Base-by-base conservation (phyloP, 2,888 invertebrate genomes). In the Trissonchulus sp. region DNA sequence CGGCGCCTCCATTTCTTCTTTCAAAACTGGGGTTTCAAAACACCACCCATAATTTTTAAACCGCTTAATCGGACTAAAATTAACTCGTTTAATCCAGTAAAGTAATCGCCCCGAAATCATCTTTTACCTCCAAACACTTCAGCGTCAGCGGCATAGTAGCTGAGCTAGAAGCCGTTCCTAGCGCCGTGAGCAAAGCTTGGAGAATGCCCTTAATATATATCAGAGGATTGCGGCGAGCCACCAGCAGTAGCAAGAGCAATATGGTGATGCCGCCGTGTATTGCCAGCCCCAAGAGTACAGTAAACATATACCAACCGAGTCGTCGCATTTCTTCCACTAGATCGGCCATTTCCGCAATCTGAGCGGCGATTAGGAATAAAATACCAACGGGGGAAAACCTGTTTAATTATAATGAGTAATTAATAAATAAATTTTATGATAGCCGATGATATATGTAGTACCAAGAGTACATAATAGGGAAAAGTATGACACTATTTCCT, bases 81-180 rank as follows among this genome's bases (percentile, higher is more conserved):
- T n/a, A n/a, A n/a, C n/a, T n/a, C n/a, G n/a, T n/a, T n/a, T n/a
- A n/a, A n/a, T n/a, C n/a, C n/a, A n/a, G n/a, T n/a, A n/a, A n/a
- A n/a, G n/a, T n/a, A n/a, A n/a, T n/a, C 60, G 60, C 18, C 18
- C n/a, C 60, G n/a, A 60, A 18, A 2, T 73, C 33, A n/a, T 30
- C 28, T 28, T 76, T 76, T 23, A 92, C 91, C 85, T 93, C 92
- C 90, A 94, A 90, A 81, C 92, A 90, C 77, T 90, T 89, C 87
- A 93, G 91, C 68, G 93, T 93, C 76, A 94, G 90, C 36, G 94
- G 94, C 76, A 94, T 88, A 63, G 94, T 93, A 78, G 93, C 94
- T 78, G 93, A 92, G 83, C 92, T 92, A 86, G 85, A 85, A 31
- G 85, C 82, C 1, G 85, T 85, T 15, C 84, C 85, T 1, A 85